Base-by-base conservation (phyloP, 2,113 vertebrate genomes). In the Excalfactoria chinensis region DNA sequence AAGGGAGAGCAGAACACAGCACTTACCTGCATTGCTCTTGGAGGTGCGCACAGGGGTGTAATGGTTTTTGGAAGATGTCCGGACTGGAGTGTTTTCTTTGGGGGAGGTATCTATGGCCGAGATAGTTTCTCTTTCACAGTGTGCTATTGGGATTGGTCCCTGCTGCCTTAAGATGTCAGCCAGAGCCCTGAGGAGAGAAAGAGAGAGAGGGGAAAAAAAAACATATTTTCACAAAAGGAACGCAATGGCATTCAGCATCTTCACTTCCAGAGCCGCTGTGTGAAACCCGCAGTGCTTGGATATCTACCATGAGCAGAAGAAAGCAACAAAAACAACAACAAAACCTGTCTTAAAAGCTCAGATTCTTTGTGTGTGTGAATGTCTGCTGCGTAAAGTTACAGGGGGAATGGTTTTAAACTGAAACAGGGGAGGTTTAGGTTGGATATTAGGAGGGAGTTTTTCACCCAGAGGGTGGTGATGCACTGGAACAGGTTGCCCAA, bases 111-210 rank as follows among this genome's bases (percentile, higher is more conserved):
- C 98, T 94, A 99, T 99, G 66, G 98, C 99, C 34, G 99, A 98
- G 94, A 99, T 99, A 88, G 99, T 99, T 97, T 99, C 99, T 98
- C 99, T 98, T 98, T 99, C 99, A 71, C 99, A 99, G 96, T 99
- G 99, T 86, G 99, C 99, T 91, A 99, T 99, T 82, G 99, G 99
- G 93, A 99, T 99, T 95, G 99, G 99, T 97, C 99, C 99, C 98
- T 99, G 99, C 96, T 99, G 99, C 97, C 99, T 98, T 96, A 99
- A 96, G 97, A 99, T 99, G 97, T 99, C 99, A 51, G 99, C 99
- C 93, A 99, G 98, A 95, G 99, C 99, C 98, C 99, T 99, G 97
- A 6, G 94, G 90, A 88, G 58, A 96, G 78, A 93, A 83, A 22
- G 37, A 55, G 32, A 2, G 10, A 1, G 11, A 41, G 40, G 12